A percentile compares a stretch with the other conserved stretches of the same genome.
These are phyloP conservation scores for Tenodera sinensis DNA, from an alignment of 2,888 invertebrate genomes.

Conservation along the genomic window DNA sequence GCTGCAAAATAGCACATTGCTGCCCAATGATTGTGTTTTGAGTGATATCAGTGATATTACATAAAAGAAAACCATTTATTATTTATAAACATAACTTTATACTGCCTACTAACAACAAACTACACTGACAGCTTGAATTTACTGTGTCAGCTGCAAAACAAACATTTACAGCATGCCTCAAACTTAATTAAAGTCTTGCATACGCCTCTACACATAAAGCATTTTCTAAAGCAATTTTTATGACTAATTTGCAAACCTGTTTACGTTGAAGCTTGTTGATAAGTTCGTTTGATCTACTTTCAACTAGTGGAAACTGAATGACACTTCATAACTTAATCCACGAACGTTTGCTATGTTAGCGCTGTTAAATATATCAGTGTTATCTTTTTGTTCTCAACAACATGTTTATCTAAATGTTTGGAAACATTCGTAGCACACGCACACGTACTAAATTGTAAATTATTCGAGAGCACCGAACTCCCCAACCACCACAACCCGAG, in stretches of 20 bases:
- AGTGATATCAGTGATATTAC: background rate
- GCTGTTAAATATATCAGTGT: slow-evolving; percentile 13
- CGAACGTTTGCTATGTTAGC: slow-evolving; percentile 2
- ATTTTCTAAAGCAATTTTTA: background rate
- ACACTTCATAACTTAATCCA: slow-evolving; percentile 15
- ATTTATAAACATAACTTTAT: background rate
- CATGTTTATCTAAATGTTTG: slow-evolving; percentile 25
- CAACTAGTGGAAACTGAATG: slow-evolving; percentile 13
- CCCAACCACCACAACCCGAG: slow-evolving; percentile 29
- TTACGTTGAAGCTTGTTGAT: slow-evolving; percentile 5
- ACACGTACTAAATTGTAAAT: slow-evolving; percentile 20
- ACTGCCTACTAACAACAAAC: background rate
- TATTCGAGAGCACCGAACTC: slow-evolving; percentile 21
- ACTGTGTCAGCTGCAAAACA: background rate
- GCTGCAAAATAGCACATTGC: too few species aligned
- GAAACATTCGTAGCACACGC: slow-evolving; percentile 28
- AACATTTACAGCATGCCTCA: background rate
- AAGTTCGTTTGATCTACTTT: slow-evolving; percentile 22
- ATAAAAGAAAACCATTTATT: background rate
- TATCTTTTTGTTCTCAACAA: slow-evolving; percentile 31
- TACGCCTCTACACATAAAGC: background rate
- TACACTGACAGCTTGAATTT: background rate
- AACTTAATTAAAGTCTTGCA: background rate
- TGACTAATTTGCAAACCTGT: slow-evolving; percentile 9
- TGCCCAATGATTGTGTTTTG: background rate